Evolutionary conservation across 2,888 invertebrate species (phyloP).

Genomic region (Phania funesta): DNA sequence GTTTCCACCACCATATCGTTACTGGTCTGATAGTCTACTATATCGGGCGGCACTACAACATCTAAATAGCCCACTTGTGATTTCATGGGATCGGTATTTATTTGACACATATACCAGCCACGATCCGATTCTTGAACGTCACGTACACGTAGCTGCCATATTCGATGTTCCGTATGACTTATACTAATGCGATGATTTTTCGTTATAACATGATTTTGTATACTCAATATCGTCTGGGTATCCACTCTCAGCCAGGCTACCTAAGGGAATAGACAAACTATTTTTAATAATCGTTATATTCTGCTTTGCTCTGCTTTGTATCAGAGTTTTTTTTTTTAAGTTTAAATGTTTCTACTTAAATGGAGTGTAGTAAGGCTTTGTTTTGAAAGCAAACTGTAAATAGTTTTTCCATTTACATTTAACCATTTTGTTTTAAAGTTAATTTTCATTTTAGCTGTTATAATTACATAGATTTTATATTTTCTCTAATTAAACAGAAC

Average conservation of each 20-base stretch:
- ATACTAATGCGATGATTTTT: conserved; percentile 92
- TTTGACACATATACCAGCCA: conserved; percentile 96
- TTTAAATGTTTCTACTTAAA: too few relatives aligned
- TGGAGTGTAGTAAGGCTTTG: too few relatives aligned
- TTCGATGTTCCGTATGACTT: conserved; percentile 90
- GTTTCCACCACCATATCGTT: conserved; percentile 92
- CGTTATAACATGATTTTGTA: conserved; percentile 94
- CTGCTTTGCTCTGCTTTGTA: too few relatives aligned
- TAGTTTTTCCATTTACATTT: too few relatives aligned
- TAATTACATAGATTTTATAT: too few relatives aligned
- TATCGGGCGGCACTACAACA: conserved; percentile 93
- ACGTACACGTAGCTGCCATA: conserved; percentile 92
- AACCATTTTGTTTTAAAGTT: too few relatives aligned
- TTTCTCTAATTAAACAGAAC: too few relatives aligned
- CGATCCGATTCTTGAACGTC: conserved; percentile 91
- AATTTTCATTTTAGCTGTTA: too few relatives aligned
- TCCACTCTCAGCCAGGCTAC: conserved; percentile 94
- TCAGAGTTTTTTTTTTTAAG: too few relatives aligned
- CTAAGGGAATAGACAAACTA: too few relatives aligned
- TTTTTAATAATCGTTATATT: too few relatives aligned
- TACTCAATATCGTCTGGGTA: conserved; percentile 94
- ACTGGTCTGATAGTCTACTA: conserved; percentile 91
- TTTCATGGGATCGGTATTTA: conserved; percentile 96
- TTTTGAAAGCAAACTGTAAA: too few relatives aligned
- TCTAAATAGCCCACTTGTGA: conserved; percentile 92